phyloP scores from a whole-genome alignment of 1,140 invertebrate genomes.

The Oncopodura yosiiana region DNA sequence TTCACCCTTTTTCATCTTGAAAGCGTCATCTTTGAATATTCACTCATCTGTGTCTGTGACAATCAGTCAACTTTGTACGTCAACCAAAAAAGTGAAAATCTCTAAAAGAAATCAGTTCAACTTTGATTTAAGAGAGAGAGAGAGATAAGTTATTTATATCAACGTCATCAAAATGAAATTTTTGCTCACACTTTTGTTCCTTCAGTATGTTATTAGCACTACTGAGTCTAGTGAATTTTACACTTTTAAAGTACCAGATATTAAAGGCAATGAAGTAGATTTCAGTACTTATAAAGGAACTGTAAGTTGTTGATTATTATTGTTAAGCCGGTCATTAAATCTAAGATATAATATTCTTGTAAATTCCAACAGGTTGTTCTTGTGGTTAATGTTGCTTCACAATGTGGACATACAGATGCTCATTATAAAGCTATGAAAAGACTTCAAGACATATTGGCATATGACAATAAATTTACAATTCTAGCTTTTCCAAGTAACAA shows the following conservation, averaged over 20 bases:
- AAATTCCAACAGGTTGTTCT: slow-evolving; percentile 40
- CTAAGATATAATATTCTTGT: background rate
- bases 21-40: no score
- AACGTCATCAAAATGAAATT: no score
- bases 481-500: slow-evolving; percentile 52
- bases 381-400: slow-evolving; percentile 51
- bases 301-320: background rate
- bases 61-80: background rate
- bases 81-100: background rate
- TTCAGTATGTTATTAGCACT: background rate
- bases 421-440: slow-evolving; percentile 46
- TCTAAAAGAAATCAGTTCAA: background rate
- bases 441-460: slow-evolving; percentile 43
- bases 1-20: no score
- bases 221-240: slow-evolving; percentile 37
- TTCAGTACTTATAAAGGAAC: slow-evolving; percentile 11
- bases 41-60: no score
- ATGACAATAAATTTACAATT: slow-evolving; percentile 2
- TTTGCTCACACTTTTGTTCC: background rate
- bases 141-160: no score
- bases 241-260: slow-evolving; percentile 41
- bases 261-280: slow-evolving; percentile 40
- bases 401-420: slow-evolving; percentile 49
- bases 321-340: background rate
- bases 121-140: no score